Percentiles rank a stretch among this genome's conserved stretches.
Conservation (phyloP, 2,113 vertebrate genomes). For the Pampusana beccarii region DNA sequence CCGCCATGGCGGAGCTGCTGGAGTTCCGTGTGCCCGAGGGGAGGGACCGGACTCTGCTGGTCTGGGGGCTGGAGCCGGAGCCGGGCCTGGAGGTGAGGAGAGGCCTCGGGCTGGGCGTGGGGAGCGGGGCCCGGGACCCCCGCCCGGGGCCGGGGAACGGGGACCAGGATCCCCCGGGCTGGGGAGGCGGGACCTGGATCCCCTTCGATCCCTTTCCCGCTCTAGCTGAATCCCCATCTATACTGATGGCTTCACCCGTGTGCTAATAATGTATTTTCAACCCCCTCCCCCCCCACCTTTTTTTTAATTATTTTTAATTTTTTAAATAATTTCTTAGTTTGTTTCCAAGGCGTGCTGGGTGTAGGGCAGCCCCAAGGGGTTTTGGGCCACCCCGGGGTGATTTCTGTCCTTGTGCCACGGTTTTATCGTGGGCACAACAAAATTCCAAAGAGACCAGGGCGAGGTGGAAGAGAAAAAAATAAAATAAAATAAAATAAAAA, state of each 20-base stretch:
- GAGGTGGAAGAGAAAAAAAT: background rate
- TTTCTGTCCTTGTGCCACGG: rapidly evolving
- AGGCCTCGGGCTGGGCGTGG: background rate
- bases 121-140: background rate
- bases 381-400: background rate
- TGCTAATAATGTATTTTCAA: background rate
- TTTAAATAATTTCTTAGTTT: background rate
- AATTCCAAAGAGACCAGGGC: rapidly evolving
- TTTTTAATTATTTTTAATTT: no score
- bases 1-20: no score
- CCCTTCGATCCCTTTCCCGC: no score
- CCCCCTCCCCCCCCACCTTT: no score
- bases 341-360: background rate
- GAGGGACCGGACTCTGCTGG: no score
- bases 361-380: rapidly evolving
- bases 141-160: background rate
- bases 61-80: no score
- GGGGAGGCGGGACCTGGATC: background rate
- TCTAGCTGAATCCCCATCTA: no score
- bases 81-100: no score
- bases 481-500: no score
- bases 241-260: background rate
- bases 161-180: no score
- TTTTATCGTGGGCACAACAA: background rate
- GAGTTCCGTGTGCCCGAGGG: no score